Conservation (phyloP, 2,888 invertebrate genomes). For the Eupithecia vulgata region DNA sequence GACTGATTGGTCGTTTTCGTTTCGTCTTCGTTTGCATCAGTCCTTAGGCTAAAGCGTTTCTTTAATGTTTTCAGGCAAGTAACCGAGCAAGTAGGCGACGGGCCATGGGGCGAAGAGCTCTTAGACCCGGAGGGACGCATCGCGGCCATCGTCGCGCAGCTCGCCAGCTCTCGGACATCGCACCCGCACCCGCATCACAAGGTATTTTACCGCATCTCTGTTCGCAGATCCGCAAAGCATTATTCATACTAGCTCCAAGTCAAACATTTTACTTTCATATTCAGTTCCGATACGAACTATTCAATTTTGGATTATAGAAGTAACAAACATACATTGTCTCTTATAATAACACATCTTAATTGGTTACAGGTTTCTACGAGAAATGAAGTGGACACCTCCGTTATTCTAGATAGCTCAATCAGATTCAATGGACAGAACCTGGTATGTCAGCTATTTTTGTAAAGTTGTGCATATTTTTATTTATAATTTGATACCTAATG, state of each 20-base stretch:
- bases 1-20: not conserved
- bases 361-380: constrained; percentile 61
- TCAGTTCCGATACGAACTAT: too few relatives aligned
- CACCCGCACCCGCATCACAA: constrained; percentile 60
- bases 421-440: constrained; percentile 69
- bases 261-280: not conserved
- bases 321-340: not conserved
- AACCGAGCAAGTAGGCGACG: constrained; percentile 66
- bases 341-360: not conserved
- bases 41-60: not conserved
- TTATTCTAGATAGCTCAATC: constrained; percentile 70
- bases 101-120: constrained; percentile 73
- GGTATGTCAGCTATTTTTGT: constrained; percentile 54
- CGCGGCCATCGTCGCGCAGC: constrained; percentile 74
- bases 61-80: constrained; percentile 60
- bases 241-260: not conserved
- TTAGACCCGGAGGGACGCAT: constrained; percentile 67
- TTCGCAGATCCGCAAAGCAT: not conserved
- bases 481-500: too few relatives aligned
- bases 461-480: too few relatives aligned
- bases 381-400: constrained; percentile 70
- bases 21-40: not conserved
- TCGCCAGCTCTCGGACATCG: constrained; percentile 58
- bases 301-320: not conserved
- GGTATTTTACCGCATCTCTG: constrained; percentile 47